Conservation (phyloP, 2,797 vertebrate species). For the Pipistrellus pygmaeus region DNA sequence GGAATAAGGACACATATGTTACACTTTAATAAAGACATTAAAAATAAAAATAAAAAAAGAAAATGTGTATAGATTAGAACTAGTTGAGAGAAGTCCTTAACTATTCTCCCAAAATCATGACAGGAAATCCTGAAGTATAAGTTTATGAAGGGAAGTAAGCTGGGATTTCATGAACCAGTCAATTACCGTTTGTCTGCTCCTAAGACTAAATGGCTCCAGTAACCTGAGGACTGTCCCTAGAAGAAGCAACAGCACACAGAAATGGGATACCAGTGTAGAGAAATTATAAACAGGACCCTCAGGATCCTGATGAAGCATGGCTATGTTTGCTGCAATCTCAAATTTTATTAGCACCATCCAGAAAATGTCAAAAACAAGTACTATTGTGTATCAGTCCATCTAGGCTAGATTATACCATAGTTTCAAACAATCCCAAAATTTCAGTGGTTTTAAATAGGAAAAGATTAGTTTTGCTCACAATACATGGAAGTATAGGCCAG, state of each 20-base stretch:
- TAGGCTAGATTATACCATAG: neutral
- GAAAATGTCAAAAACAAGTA: conserved; percentile 1
- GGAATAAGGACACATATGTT: too few relatives aligned
- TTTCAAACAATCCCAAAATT: neutral
- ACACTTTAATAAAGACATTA: too few relatives aligned
- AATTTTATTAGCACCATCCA: neutral
- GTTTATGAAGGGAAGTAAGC: neutral
- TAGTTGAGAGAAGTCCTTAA: conserved; percentile 22
- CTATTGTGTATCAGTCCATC: neutral
- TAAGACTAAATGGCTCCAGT: neutral
- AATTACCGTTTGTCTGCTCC: neutral
- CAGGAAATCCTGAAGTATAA: neutral
- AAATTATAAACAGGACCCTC: neutral
- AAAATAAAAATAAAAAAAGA: too few relatives aligned
- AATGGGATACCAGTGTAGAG: neutral
- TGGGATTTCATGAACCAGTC: neutral
- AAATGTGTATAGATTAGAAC: neutral
- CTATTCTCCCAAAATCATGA: neutral
- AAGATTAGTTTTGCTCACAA: neutral
- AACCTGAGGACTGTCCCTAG: neutral
- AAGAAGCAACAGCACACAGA: neutral
- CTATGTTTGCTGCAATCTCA: neutral
- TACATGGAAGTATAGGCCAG: neutral
- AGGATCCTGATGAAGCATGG: neutral
- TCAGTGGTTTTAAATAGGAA: neutral